Conservation (phyloP, 2,797 vertebrate species). For the Hippocampus kuda region DNA sequence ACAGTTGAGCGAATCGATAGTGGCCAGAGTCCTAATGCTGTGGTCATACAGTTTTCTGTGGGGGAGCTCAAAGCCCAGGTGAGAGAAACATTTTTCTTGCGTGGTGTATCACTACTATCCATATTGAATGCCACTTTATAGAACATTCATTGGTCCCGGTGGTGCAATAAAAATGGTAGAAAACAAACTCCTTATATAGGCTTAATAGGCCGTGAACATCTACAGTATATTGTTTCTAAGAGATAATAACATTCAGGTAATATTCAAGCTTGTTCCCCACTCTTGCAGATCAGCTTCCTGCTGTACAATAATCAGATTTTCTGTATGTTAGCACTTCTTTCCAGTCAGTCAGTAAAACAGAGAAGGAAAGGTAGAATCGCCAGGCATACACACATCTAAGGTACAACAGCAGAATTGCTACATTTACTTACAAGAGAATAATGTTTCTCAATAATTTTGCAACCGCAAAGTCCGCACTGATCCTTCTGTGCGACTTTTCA, state of each 20-base stretch:
- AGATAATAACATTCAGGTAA: not conserved
- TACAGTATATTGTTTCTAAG: not conserved
- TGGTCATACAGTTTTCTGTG: constrained; percentile 93
- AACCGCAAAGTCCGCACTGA: too few relatives aligned
- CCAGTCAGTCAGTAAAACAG: not conserved
- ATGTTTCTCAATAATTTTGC: too few relatives aligned
- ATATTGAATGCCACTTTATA: constrained; percentile 1
- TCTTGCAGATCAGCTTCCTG: not conserved
- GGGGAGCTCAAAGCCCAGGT: constrained; percentile 98
- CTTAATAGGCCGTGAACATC: not conserved
- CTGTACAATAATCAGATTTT: not conserved
- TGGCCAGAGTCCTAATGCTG: constrained; percentile 82
- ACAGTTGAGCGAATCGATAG: constrained; percentile 92
- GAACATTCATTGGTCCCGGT: not conserved
- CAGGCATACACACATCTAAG: not conserved
- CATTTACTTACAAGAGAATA: too few relatives aligned
- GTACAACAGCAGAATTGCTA: not conserved
- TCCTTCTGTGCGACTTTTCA: too few relatives aligned
- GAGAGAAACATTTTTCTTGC: constrained; percentile 24
- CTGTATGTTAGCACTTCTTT: not conserved
- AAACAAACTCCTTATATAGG: not conserved
- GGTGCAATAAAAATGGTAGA: constrained; percentile 1
- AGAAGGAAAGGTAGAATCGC: not conserved
- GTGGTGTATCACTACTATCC: not conserved
- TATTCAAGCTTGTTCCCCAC: not conserved